These are phyloP conservation scores for Calcarius ornatus DNA, from an alignment of 2,113 vertebrate species.

Conservation along the genomic window DNA sequence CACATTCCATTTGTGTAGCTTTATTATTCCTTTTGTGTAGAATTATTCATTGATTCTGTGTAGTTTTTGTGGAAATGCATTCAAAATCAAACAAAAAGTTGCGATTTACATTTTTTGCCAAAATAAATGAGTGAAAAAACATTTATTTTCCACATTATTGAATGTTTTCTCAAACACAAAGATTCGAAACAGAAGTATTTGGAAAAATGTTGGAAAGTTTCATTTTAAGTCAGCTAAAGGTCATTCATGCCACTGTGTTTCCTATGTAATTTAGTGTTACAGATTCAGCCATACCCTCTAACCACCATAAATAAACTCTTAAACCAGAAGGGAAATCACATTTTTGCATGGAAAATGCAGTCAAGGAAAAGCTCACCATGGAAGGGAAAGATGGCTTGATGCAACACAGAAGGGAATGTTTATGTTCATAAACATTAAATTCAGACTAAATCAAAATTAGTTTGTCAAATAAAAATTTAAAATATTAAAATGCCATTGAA, in stretches of 20 bases:
- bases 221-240: neutral
- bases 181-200: neutral
- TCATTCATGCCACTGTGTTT: neutral
- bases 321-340: neutral
- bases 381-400: neutral
- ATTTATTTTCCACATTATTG: neutral
- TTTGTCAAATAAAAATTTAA: neutral
- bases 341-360: neutral
- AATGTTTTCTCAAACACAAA: neutral
- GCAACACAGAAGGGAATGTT: neutral
- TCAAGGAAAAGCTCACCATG: neutral
- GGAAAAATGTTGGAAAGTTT: neutral
- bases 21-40: neutral
- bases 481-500: neutral
- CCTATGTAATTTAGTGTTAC: neutral
- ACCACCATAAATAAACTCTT: neutral
- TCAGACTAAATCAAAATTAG: neutral
- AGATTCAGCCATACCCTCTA: neutral
- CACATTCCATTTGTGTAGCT: neutral
- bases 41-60: neutral
- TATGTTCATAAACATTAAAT: neutral
- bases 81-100: neutral
- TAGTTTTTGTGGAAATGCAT: neutral
- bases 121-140: neutral
- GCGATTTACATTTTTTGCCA: neutral